Conservation (phyloP, 2,888 invertebrate species). For the Girardia tigrina region DNA sequence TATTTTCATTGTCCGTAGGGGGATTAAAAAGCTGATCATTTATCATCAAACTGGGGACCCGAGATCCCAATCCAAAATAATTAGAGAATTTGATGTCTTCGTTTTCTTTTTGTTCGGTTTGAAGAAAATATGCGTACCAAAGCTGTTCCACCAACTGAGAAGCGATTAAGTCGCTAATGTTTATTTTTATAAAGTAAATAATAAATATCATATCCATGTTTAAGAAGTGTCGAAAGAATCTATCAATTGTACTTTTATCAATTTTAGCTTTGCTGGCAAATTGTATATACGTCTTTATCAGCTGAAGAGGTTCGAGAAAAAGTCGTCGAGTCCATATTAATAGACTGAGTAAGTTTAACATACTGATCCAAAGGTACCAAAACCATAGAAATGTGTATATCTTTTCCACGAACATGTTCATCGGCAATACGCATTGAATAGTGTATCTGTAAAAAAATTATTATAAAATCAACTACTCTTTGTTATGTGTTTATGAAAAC, state of each 20-base stretch:
- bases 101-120: conserved; percentile 1
- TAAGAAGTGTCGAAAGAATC: background rate
- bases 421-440: background rate
- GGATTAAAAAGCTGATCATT: conserved; percentile 6
- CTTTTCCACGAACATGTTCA: conserved; percentile 1
- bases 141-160: conserved; percentile 4
- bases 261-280: background rate
- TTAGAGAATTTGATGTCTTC: background rate
- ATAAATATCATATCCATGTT: background rate
- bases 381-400: conserved; percentile 15
- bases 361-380: background rate
- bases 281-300: background rate
- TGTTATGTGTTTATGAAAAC: too few species aligned
- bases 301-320: background rate
- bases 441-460: conserved; percentile 1
- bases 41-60: background rate
- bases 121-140: background rate
- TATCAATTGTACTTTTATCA: background rate
- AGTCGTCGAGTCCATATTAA: background rate
- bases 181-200: background rate
- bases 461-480: too few species aligned
- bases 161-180: background rate
- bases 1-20: conserved; percentile 3
- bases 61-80: background rate
- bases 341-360: background rate